Evolutionary conservation across 1,140 invertebrate species (phyloP), one percentile per base, ranked within the genome.

Genomic region (Homarus americanus): DNA sequence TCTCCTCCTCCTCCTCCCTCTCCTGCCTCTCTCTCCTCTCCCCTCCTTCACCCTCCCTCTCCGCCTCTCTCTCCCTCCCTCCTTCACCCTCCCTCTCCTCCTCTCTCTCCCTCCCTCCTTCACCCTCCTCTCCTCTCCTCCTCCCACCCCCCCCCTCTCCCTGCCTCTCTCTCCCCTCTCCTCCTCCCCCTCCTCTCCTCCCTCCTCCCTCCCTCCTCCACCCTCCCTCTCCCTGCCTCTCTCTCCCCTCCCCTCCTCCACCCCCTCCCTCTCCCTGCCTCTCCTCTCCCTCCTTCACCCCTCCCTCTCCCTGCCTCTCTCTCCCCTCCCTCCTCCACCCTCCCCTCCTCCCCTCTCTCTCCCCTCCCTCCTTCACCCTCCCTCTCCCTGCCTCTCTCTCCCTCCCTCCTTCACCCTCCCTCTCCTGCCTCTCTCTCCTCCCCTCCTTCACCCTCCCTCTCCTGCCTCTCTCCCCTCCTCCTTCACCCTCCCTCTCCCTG

Each of bases 31-130:
- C n/a, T n/a, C n/a, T n/a, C n/a, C n/a, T n/a, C n/a, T n/a, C n/a
- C n/a, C n/a, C n/a, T n/a, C n/a, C n/a, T n/a, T n/a, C n/a, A n/a
- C n/a, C n/a, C n/a, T n/a, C n/a, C n/a, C n/a, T n/a, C n/a, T n/a
- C n/a, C n/a, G n/a, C 34, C 73, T 76, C 73, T 76, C 73, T 76
- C 73, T 76, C 73, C 34, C 73, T 76, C 73, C 34, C 73, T 76
- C 73, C 34, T 32, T 76, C 73, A n/a, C 73, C 34, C 73, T 76
- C 73, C 34, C 73, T 63, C 53, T 63, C 53, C 24, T 24, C 24
- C 53, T 63, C 53, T 63, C 53, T 63, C 53, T 63, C 53, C 24
- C 53, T 63, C 53, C 28, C 72, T 24, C 17, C 10, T 34, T 75
- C 17, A 10, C 17, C 10, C 72, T 34, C 32, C 28, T 12, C 32